Evolutionary conservation across 2,797 vertebrate genomes (phyloP), one percentile per base, ranked within the genome.

Genomic region (Buphagus erythrorhynchus): DNA sequence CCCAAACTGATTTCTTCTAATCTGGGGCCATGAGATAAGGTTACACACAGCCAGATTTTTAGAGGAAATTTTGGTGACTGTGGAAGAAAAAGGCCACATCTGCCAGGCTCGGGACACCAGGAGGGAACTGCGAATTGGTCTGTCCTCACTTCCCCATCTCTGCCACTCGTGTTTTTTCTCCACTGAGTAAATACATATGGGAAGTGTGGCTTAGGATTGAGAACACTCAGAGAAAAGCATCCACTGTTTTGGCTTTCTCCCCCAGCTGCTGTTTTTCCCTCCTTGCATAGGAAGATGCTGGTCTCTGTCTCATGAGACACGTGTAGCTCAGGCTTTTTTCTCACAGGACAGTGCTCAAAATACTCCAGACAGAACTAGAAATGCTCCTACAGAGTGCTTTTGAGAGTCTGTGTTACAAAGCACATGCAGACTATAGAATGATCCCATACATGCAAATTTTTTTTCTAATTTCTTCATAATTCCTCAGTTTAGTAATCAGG

Each of bases 171-270:
- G n/a, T 10, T 67, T 85, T 49, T 58, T 51, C 43, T 66, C 71
- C 15, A n/a, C 15, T 66, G 17, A 19, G 8, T n/a, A 51, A 84
- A 51, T 0, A 0, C 26, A 29, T 19, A 13, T 69, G 45, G 20
- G 20, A 59, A 35, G 16, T 51, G 20, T 51, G 45, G 13, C 31
- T 51, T 59, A 35, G 22, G 52, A 36, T 13, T 85, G 52, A 75
- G 36, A 75, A 18, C 28, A 16, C 26, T 36, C 12, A 26, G 1
- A 43, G n/a, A 51, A n/a, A 75, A 75, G 15, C 36, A 84, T 59
- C 36, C 28, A 59, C 28, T 22, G 8, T 75, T 67, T 28, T n/a
- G 24, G 8, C 10, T 43, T 75, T 59, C 28, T 75, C 28, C 18
- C 28, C 8, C 28, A 67, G 15, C 15, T 51, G 22, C 61, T 75